Percentiles rank a stretch among this genome's conserved stretches.
These are phyloP conservation scores for Agriopis leucophaearia DNA, from an alignment of 2,888 invertebrate species.

Conservation along the genomic window DNA sequence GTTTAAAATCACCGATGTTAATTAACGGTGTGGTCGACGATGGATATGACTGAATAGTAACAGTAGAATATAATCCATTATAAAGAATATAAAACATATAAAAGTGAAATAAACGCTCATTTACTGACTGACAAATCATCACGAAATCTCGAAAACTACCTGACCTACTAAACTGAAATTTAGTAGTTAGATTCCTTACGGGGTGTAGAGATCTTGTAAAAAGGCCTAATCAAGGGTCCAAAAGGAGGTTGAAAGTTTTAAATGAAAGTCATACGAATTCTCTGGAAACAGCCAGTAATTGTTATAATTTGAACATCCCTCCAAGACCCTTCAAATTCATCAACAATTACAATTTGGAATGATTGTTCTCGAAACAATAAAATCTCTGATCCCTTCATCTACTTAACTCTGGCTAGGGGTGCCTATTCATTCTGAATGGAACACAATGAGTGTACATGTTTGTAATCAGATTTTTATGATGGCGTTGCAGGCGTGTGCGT, in stretches of 20 bases:
- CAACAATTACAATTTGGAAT: slow-evolving; percentile 38
- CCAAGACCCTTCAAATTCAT: slow-evolving; percentile 34
- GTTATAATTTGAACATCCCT: slow-evolving; percentile 13
- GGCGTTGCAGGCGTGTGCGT: slow-evolving; percentile 49
- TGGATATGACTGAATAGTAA: background rate
- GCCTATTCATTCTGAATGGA: slow-evolving; percentile 59
- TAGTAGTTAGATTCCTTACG: no score
- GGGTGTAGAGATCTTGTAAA: no score
- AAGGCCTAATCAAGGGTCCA: no score
- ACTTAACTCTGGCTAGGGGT: slow-evolving; percentile 60
- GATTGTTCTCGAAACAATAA: slow-evolving; percentile 47
- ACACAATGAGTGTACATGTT: slow-evolving; percentile 60
- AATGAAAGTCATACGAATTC: no score
- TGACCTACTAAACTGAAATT: no score
- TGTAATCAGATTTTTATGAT: slow-evolving; percentile 70
- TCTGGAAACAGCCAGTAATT: background rate
- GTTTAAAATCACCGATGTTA: background rate
- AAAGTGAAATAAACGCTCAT: no score
- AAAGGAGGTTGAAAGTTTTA: no score
- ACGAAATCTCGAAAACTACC: no score
- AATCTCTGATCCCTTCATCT: slow-evolving; percentile 55
- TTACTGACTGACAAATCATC: no score
- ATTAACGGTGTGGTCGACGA: background rate
- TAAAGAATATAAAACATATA: no score
- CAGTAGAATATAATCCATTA: no score